Conservation (phyloP, 1,140 invertebrate species). For the Paramacrobiotus metropolitanus region DNA sequence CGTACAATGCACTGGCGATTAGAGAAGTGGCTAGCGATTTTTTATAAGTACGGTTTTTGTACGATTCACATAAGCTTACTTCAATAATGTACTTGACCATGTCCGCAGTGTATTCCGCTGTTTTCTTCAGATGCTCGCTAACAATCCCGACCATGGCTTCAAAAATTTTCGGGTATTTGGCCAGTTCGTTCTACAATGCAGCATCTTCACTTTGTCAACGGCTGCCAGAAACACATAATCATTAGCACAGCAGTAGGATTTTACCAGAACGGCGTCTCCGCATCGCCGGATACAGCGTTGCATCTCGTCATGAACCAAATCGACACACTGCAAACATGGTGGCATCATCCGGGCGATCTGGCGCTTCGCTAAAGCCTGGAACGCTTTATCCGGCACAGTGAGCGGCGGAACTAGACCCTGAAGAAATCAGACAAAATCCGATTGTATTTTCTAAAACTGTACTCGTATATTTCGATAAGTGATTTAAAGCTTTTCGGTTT, state of each 20-base stretch:
- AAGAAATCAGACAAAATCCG: no score
- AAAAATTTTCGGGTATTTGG: not conserved
- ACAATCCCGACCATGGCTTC: not conserved
- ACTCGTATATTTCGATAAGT: no score
- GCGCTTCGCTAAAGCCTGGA: not conserved
- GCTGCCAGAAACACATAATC: no score
- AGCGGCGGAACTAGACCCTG: not conserved
- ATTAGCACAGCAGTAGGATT: no score
- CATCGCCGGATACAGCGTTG: not conserved
- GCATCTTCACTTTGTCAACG: no score
- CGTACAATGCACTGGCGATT: no score
- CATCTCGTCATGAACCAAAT: not conserved
- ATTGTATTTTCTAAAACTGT: no score
- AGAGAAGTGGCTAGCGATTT: no score
- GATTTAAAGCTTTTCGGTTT: no score
- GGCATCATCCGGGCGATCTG: not conserved
- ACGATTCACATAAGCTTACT: no score
- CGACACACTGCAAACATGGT: not conserved
- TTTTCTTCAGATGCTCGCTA: not conserved
- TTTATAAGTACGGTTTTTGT: no score
- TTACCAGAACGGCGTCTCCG: not conserved
- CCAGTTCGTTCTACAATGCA: not conserved
- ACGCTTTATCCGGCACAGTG: not conserved
- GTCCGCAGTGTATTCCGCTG: not conserved
- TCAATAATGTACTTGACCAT: not conserved